Conservation (phyloP, 2,113 vertebrate genomes). For the Eulemur macaco region DNA sequence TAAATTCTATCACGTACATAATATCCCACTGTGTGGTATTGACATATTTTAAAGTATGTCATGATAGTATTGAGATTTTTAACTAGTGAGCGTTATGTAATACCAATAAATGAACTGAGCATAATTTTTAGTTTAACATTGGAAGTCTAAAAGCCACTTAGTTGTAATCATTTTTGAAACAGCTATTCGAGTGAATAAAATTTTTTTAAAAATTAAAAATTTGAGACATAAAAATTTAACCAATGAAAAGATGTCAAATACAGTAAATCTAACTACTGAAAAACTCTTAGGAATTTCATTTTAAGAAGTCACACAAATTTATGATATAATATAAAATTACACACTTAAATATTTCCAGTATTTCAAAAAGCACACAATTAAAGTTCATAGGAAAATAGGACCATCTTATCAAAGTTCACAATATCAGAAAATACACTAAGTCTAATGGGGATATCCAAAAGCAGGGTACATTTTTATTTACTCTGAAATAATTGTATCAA, state of each 20-base stretch:
- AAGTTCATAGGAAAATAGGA: background rate
- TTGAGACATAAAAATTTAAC: background rate
- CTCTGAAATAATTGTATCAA: background rate
- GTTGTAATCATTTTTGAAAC: background rate
- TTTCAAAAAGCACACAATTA: background rate
- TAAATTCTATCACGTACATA: background rate
- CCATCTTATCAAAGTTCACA: background rate
- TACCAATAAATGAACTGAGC: background rate
- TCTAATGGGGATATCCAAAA: background rate
- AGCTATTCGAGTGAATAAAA: background rate
- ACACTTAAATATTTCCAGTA: background rate
- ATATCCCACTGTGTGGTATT: background rate
- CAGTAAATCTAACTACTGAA: background rate
- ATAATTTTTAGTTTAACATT: background rate
- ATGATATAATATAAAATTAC: background rate
- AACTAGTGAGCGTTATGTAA: background rate
- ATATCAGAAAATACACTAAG: background rate
- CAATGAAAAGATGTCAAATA: background rate
- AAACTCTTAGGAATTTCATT: background rate
- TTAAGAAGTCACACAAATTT: background rate
- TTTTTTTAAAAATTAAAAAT: background rate
- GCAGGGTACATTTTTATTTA: background rate
- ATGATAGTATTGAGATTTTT: background rate
- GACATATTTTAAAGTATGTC: background rate
- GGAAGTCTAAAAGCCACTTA: background rate